Base-by-base conservation (phyloP, 2,113 vertebrate genomes). In the Phrynosoma platyrhinos region DNA sequence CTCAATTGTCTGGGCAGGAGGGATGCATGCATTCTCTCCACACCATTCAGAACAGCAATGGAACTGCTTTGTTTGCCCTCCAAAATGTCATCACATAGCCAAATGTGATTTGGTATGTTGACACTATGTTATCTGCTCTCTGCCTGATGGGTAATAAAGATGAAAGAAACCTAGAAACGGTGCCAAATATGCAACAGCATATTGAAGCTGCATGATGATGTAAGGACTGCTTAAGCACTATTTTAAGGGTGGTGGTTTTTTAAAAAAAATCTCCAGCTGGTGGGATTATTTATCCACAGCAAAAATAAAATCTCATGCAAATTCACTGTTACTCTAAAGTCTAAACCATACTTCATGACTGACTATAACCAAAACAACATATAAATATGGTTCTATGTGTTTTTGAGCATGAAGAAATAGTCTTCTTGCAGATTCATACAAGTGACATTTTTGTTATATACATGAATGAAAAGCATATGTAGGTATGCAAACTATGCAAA, bases 351-450 rank as follows among this genome's bases (percentile, higher is more conserved):
- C 91, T 21, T 23, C 88, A 69, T 2, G 1, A 91, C 86, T 21
- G 75, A 30, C 12, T 78, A 36, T 47, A 40, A 9, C 25, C 66
- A 72, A 69, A 47, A 82, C 7, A 47, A n/a, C 4, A 42, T 58
- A 76, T 12, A 58, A 82, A 1, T 27, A 76, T 9, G 36, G 40
- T 66, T 55, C n/a, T 8, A 32, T n/a, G n/a, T 68, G 47, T 23
- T n/a, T 42, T 47, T 18, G 14, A 14, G 21, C 5, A 13, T 6
- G 4, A 10, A 89, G 82, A 81, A 30, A 21, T 40, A 1, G 79
- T 90, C 89, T 84, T 90, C 87, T 78, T 87, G 62, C 4, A 75
- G 87, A 77, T 69, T 14, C 23, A 62, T 53, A 16, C 20, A 88
- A 68, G 10, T 68, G n/a, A 68, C 32, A 25, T 64, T 78, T 47